Base-by-base conservation (phyloP, 2,797 vertebrate species). In the Epinephelus awoara region DNA sequence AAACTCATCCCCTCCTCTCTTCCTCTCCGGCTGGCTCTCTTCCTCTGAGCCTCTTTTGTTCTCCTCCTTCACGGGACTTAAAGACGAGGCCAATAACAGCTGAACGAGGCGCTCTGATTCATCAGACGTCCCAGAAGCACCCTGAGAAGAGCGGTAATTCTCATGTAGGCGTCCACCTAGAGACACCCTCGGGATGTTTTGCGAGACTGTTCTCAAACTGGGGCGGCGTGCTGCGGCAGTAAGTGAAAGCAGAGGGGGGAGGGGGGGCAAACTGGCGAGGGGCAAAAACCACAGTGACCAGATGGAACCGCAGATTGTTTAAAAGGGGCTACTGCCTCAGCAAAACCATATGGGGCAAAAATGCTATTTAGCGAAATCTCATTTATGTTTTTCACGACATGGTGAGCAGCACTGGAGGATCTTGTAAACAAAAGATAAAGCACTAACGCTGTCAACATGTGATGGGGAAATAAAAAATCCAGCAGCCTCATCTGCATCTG, bases 271-370 rank as follows among this genome's bases (percentile, higher is more conserved):
- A 73, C 58, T 57, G 72, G 69, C 50, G 69, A 87, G 73, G 76
- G 83, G 79, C 79, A 82, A 62, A 85, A 87, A 88, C 91, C 89
- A 85, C 86, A 82, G 71, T 86, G 92, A 92, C 90, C 93, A 94
- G 94, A 94, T 95, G 93, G 93, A 92, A 87, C 81, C 86, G 65
- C 93, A 93, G 93, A 94, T 93, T 93, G 91, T 89, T 89, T 91
- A 82, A 89, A 89, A 75, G 85, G 75, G 87, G 82, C 80, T 84
- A 90, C 81, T 67, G 89, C 89, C 88, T 92, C 88, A 91, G 89
- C 75, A 82, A 88, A 93, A 89, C 87, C 91, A 93, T 90, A 90
- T 85, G 85, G 85, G 79, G 73, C 66, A 78, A 84, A 91, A 90
- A 85, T 82, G 75, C 79, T 86, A 77, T 88, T 92, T 87, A 72